A percentile compares a stretch with the other conserved stretches of the same genome.
These are phyloP conservation scores for Camelus bactrianus DNA, from an alignment of 2,113 vertebrate genomes.

Conservation along the genomic window DNA sequence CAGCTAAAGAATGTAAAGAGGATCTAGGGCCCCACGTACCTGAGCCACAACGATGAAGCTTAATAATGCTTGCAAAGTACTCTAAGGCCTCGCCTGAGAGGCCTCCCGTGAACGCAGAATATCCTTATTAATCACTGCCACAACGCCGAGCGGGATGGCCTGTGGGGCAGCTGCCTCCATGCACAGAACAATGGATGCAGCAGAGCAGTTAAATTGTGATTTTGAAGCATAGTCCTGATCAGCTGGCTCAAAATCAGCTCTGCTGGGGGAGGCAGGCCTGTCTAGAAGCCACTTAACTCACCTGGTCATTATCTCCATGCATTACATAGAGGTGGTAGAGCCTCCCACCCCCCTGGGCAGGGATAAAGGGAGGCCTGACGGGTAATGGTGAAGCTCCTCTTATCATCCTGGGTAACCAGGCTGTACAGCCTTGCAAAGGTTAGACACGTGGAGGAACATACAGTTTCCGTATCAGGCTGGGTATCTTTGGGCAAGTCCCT, in stretches of 20 bases:
- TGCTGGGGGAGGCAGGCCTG: slow-evolving; percentile 51
- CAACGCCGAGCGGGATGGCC: slow-evolving; percentile 52
- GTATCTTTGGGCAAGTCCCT: slow-evolving; percentile 15
- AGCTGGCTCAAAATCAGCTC: slow-evolving; percentile 56
- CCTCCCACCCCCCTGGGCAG: background rate
- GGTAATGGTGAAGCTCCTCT: background rate
- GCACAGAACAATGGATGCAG: slow-evolving; percentile 61
- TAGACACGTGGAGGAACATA: background rate
- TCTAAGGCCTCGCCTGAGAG: slow-evolving; percentile 64
- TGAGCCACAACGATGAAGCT: slow-evolving; percentile 56
- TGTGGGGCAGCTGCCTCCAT: slow-evolving; percentile 50
- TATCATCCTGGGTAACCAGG: background rate
- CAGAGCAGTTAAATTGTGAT: slow-evolving; percentile 45
- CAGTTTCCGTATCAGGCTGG: background rate
- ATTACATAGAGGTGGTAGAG: slow-evolving; percentile 38
- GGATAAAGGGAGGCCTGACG: background rate
- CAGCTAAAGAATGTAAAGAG: slow-evolving; percentile 57
- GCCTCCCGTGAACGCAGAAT: slow-evolving; percentile 30
- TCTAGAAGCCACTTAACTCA: slow-evolving; percentile 48
- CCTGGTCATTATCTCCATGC: slow-evolving; percentile 40
- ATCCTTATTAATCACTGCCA: slow-evolving; percentile 74
- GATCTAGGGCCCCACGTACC: slow-evolving; percentile 28
- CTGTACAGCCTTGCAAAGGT: background rate
- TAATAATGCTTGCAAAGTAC: slow-evolving; percentile 76
- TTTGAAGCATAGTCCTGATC: slow-evolving; percentile 60